Percentiles rank a stretch among this genome's conserved stretches.
These are phyloP conservation scores for Drosophila tanythrix DNA, from an alignment of 2,888 invertebrate species.

Conservation along the genomic window DNA sequence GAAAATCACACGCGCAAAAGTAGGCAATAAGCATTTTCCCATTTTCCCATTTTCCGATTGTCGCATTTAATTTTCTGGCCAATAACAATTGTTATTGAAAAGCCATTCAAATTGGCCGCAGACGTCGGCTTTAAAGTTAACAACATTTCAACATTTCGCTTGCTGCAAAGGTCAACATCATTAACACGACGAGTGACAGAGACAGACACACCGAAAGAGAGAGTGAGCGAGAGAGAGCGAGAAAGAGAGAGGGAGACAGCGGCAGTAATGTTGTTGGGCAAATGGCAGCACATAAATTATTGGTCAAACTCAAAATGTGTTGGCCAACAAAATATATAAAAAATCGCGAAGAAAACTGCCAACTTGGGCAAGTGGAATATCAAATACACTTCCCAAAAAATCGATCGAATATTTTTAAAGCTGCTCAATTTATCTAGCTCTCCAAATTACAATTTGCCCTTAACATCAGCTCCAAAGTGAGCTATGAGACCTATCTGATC, in stretches of 20 bases:
- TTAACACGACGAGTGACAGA: constrained; percentile 50
- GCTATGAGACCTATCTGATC: background rate
- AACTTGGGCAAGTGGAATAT: background rate
- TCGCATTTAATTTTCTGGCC: constrained; percentile 6
- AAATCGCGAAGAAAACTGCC: background rate
- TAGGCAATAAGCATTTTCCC: constrained; percentile 60
- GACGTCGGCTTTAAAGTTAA: constrained; percentile 61
- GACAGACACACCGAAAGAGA: background rate
- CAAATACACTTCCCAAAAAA: background rate
- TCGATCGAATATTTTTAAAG: background rate
- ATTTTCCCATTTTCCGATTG: constrained; percentile 1
- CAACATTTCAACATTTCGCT: constrained; percentile 57
- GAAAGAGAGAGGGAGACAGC: constrained; percentile 21
- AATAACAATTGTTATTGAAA: constrained; percentile 63
- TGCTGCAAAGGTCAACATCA: constrained; percentile 81
- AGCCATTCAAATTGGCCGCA: constrained; percentile 72
- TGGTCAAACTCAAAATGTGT: constrained; percentile 74
- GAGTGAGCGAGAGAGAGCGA: background rate
- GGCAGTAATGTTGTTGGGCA: constrained; percentile 79
- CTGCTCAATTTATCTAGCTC: background rate
- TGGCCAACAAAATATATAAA: constrained; percentile 24
- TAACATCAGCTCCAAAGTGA: too few species aligned
- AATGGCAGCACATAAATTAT: constrained; percentile 84
- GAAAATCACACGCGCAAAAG: constrained; percentile 69
- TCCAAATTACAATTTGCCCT: too few species aligned